These are phyloP conservation scores for Agrilus planipennis DNA, from an alignment of 1,140 invertebrate genomes.

Conservation along the genomic window DNA sequence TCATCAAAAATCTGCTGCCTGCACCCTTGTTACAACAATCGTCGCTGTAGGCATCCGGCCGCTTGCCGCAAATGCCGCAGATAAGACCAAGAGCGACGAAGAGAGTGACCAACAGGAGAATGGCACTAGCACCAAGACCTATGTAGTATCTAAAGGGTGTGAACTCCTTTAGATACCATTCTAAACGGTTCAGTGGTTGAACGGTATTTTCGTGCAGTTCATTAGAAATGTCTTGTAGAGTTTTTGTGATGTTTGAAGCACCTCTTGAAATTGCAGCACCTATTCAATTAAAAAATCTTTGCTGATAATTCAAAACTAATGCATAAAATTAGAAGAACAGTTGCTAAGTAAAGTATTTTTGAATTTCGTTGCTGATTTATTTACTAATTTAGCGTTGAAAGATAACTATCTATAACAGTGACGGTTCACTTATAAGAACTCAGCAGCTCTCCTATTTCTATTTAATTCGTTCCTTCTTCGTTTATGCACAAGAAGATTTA, in stretches of 20 bases:
- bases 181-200: conserved; percentile 34
- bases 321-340: too few species aligned
- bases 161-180: conserved; percentile 45
- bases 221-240: conserved; percentile 15
- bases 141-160: conserved; percentile 48
- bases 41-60: conserved; percentile 68
- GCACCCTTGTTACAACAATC: conserved; percentile 73
- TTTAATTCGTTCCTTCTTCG: too few species aligned
- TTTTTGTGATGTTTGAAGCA: conserved; percentile 1
- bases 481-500: too few species aligned
- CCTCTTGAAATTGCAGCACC: neutral
- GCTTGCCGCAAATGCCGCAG: conserved; percentile 77
- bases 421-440: too few species aligned
- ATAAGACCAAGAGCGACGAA: conserved; percentile 63
- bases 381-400: too few species aligned
- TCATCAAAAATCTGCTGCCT: conserved; percentile 67
- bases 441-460: too few species aligned
- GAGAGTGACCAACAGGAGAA: conserved; percentile 39
- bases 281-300: neutral
- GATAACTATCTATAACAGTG: too few species aligned
- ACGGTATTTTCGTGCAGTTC: conserved; percentile 27
- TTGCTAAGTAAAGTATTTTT: too few species aligned
- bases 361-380: too few species aligned
- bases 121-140: conserved; percentile 34
- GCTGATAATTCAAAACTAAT: too few species aligned